Percentiles rank a stretch among this genome's conserved stretches.
Evolutionary conservation across 2,797 vertebrate species (phyloP).

Genomic region (Sebastolobus altivelis): DNA sequence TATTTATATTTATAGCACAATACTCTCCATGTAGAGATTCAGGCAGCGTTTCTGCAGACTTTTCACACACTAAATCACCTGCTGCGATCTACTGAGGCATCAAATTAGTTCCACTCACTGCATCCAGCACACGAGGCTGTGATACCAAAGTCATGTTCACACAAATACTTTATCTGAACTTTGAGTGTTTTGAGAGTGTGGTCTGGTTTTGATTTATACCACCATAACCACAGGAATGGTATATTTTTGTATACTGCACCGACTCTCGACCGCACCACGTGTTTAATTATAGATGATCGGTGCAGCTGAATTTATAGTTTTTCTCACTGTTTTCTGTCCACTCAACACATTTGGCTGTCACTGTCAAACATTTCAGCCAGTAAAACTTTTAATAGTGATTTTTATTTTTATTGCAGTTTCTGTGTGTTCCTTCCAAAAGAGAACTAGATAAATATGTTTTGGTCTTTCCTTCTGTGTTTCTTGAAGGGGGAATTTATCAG

Average conservation of each 20-base stretch:
- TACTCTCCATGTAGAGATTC: background rate
- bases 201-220: conserved; percentile 2
- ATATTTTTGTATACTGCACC: background rate
- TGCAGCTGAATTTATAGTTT: conserved; percentile 12
- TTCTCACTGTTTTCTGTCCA: background rate
- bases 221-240: conserved; percentile 23
- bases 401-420: background rate
- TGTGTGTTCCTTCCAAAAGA: background rate
- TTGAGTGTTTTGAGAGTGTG: background rate
- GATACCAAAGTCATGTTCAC: background rate
- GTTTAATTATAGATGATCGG: conserved; percentile 22
- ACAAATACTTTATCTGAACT: background rate
- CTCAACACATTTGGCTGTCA: conserved; percentile 5
- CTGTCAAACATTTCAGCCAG: conserved; percentile 4
- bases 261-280: background rate
- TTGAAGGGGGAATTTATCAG: background rate
- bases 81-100: conserved; percentile 22
- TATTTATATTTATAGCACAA: background rate
- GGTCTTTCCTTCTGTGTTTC: background rate
- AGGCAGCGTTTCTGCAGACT: background rate
- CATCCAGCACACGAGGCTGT: background rate
- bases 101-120: conserved; percentile 16
- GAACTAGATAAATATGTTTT: background rate
- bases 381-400: background rate
- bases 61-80: background rate